phyloP scores from a whole-genome alignment of 1,140 invertebrate species.

The Saccostrea glomerata region DNA sequence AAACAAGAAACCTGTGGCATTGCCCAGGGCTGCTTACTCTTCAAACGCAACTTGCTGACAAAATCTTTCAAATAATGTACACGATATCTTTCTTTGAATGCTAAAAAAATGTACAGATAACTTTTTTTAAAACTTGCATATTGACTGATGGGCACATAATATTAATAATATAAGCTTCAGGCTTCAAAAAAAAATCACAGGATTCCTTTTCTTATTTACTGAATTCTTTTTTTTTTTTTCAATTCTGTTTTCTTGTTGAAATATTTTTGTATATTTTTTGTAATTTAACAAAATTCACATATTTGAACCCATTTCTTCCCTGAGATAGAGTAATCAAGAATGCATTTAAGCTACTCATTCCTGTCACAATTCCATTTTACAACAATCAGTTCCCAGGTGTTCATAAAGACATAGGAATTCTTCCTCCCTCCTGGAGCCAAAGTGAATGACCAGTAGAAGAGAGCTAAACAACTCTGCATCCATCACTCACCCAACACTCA shows the following conservation, averaged over 20 bases:
- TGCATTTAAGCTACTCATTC: no score
- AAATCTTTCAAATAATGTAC: not conserved
- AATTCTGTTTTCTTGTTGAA: no score
- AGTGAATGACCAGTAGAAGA: conserved; percentile 18
- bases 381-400: not conserved
- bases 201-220: no score
- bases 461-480: not conserved
- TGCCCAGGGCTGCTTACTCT: not conserved
- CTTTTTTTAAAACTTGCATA: no score
- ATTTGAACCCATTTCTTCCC: not conserved
- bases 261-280: not conserved
- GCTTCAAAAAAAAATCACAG: no score
- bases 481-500: not conserved
- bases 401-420: not conserved
- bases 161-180: no score
- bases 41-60: not conserved
- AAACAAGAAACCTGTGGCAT: not conserved
- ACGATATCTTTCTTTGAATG: no score
- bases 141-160: no score
- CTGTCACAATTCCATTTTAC: no score
- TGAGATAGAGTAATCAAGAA: not conserved
- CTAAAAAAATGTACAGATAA: no score
- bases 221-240: no score
- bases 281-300: not conserved
- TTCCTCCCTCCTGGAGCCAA: not conserved